Conservation (phyloP, 1,140 invertebrate species). For the Papilio glaucus region DNA sequence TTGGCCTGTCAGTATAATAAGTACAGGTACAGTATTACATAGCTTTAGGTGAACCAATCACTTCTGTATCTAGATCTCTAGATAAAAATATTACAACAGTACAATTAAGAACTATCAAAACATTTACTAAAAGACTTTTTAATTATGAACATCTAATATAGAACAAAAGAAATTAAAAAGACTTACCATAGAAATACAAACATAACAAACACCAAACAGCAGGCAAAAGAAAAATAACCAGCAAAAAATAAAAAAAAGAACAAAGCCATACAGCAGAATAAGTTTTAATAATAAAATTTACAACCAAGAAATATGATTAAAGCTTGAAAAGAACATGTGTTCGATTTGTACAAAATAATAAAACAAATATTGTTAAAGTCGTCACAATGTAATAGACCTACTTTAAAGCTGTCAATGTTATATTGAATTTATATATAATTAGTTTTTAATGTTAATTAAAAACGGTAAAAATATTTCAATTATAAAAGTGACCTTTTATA, state of each 20-base stretch:
- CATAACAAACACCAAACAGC: constrained; percentile 60
- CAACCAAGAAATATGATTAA: constrained; percentile 79
- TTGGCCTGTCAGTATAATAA: too few relatives aligned
- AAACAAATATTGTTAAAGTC: constrained; percentile 48
- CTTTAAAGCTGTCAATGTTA: too few relatives aligned
- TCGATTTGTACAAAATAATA: constrained; percentile 71
- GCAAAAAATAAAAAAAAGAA: constrained; percentile 67
- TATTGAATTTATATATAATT: too few relatives aligned
- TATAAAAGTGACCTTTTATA: too few relatives aligned
- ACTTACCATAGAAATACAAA: constrained; percentile 58
- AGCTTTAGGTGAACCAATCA: too few relatives aligned
- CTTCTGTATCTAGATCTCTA: too few relatives aligned
- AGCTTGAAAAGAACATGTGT: constrained; percentile 75
- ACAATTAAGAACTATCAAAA: too few relatives aligned
- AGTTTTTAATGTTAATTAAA: too few relatives aligned
- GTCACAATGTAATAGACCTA: constrained; percentile 31
- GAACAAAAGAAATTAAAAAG: constrained; percentile 37
- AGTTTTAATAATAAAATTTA: constrained; percentile 82
- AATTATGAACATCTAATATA: neutral
- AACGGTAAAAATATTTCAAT: too few relatives aligned
- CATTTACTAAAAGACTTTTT: too few relatives aligned
- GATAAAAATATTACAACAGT: too few relatives aligned
- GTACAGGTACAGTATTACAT: too few relatives aligned
- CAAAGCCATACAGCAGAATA: constrained; percentile 77
- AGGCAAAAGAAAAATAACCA: constrained; percentile 59